Percentiles rank a stretch among this genome's conserved stretches.
Conservation (phyloP, 2,113 vertebrate genomes). For the Nothoprocta pentlandii region DNA sequence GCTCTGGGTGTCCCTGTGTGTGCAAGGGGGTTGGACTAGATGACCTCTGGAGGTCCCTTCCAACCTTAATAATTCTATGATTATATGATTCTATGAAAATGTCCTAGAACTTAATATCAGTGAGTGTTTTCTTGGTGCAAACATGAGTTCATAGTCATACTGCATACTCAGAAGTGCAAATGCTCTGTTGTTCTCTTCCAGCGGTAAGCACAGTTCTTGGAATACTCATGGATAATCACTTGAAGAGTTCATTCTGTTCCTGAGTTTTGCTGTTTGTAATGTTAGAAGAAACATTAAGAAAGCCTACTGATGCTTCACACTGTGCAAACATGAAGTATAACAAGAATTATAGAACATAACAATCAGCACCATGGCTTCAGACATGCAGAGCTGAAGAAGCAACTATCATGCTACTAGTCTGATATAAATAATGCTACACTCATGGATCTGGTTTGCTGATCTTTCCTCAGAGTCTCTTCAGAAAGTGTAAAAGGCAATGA, state of each 20-base stretch:
- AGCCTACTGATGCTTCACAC: accelerated
- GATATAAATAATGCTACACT: not conserved
- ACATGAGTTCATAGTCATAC: not conserved
- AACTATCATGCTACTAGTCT: not conserved
- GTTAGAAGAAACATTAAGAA: not conserved
- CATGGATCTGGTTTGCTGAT: not conserved
- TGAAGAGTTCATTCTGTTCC: not conserved
- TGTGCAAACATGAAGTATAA: not conserved
- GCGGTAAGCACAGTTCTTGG: not conserved
- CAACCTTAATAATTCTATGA: too few species aligned
- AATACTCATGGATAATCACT: not conserved
- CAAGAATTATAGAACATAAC: not conserved
- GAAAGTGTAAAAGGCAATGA: not conserved
- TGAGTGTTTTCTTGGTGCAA: not conserved
- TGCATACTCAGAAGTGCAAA: not conserved
- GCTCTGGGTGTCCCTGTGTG: too few species aligned
- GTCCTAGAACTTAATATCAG: not conserved
- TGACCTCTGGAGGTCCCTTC: too few species aligned
- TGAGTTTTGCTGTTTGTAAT: not conserved
- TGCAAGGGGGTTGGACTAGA: too few species aligned
- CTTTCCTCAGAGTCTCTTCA: not conserved
- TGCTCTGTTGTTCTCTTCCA: not conserved
- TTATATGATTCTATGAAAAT: not conserved
- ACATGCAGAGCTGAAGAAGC: not conserved
- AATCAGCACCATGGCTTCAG: not conserved